Evolutionary conservation across 2,888 invertebrate genomes (phyloP), one percentile per base, ranked within the genome.

Genomic region (Oeneis ivallda): DNA sequence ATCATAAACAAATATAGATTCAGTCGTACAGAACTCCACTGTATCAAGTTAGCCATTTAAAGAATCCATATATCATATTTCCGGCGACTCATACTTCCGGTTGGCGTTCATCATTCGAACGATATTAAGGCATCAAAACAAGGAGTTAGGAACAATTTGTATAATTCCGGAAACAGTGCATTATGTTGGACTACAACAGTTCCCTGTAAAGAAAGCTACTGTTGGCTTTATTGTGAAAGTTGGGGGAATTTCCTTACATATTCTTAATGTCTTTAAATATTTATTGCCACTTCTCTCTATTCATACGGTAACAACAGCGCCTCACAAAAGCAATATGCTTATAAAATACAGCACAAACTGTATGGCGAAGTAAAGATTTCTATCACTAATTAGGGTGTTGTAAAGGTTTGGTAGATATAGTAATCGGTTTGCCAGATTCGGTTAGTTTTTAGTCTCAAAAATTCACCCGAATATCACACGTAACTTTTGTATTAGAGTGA

Each of bases 91-190:
- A 70, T 71, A 75, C 80, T 88, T 89, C 89, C 89, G 86, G 80
- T 69, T 71, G 76, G 79, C 86, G 87, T 89, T 84, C 84, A 88
- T 89, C 87, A 88, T 77, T 79, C 79, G 75, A 76, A 74, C 83
- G 74, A 82, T 84, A 90, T 90, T 89, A 89, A 88, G 89, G 88
- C 84, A 89, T 90, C 86, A 65, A 52, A 85, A 79, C 82, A 73
- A 74, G 72, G 77, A 79, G 86, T 84, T 78, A 79, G 77, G 77
- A 78, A 81, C 80, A 83, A 79, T 82, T 83, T 78, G 79, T 79
- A 77, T 79, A 76, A 82, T 80, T 81, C 79, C 78, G 81, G 82
- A 83, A 82, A 84, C 78, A 76, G 74, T 77, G 77, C 76, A 73
- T 77, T 79, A 79, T 82, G 81, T 66, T 67, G 58, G 66, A 68